Base-by-base conservation (phyloP, 1,140 invertebrate species). In the Philopotamus ludificatus region DNA sequence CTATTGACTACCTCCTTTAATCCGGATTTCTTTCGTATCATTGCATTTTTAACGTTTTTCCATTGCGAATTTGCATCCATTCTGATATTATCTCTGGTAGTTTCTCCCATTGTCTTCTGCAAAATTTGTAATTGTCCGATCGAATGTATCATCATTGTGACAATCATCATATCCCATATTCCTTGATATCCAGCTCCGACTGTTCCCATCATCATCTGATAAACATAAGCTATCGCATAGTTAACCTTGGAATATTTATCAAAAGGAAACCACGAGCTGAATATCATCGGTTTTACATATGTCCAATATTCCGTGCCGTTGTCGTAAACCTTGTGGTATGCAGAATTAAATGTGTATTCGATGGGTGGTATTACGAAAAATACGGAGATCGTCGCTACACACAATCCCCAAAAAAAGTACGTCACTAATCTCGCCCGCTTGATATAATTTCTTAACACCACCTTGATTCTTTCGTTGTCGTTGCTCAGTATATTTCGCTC, bases 221-320 rank as follows among this genome's bases (percentile, higher is more conserved):
- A 65, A 1, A 49, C 41, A 34, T 70, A 71, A 22, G 61, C 68
- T 1, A 71, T 12, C 1, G 64, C 2, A 55, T 71, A 70, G 47
- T 68, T 59, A 1, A 55, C 26, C 12, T 12, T 44, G 16, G 53
- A 50, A 54, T 66, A 67, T 44, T 67, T 71, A 23, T 71, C 68
- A 42, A 71, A 71, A 10, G 71, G 71, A 66, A 71, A 71, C 71
- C 71, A 71, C 22, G 71, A 71, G 45, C 71, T 71, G 58, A 71
- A 71, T 16, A 71, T 67, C 66, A 70, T 65, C 2, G 71, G 71
- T 51, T 55, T 49, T 9, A 58, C 26, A 15, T 65, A 66, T 1
- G 63, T 42, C 62, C 68, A 67, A 34, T 15, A 68, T 39, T 67
- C 57, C 7, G 68, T 70, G 12, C 71, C 71, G 51, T 71, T 71